phyloP scores from a whole-genome alignment of 2,797 vertebrate species.

The Eleutherodactylus coqui region DNA sequence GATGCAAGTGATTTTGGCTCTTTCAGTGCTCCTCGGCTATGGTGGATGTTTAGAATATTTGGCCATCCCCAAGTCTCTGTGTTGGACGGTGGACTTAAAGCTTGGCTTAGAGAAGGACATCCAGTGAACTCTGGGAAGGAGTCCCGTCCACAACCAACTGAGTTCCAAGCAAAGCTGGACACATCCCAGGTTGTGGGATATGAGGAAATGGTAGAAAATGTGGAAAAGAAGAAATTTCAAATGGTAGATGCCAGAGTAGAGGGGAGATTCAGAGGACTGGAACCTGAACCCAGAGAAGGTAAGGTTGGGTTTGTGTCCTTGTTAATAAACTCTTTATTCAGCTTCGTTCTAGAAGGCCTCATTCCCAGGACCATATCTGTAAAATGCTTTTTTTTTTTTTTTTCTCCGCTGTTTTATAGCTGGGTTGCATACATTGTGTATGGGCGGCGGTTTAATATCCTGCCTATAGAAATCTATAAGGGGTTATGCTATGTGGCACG shows the following conservation, averaged over 20 bases:
- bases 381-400: too few relatives aligned
- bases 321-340: background rate
- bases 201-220: constrained; percentile 86
- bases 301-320: constrained; percentile 64
- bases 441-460: too few relatives aligned
- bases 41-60: constrained; percentile 97
- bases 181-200: constrained; percentile 82
- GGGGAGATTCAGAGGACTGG: constrained; percentile 84
- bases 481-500: too few relatives aligned
- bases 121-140: constrained; percentile 76
- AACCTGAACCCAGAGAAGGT: constrained; percentile 91
- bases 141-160: constrained; percentile 66
- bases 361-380: too few relatives aligned
- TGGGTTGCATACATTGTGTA: too few relatives aligned
- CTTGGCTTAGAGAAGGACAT: constrained; percentile 82
- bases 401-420: too few relatives aligned
- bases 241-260: constrained; percentile 85
- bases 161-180: constrained; percentile 78
- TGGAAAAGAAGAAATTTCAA: constrained; percentile 77
- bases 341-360: too few relatives aligned
- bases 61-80: constrained; percentile 88
- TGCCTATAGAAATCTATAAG: too few relatives aligned
- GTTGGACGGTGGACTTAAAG: constrained; percentile 87
- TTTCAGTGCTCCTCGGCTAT: constrained; percentile 89
- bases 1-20: constrained; percentile 88